Conservation (phyloP, 2,113 vertebrate genomes). For the Alligator sinensis region DNA sequence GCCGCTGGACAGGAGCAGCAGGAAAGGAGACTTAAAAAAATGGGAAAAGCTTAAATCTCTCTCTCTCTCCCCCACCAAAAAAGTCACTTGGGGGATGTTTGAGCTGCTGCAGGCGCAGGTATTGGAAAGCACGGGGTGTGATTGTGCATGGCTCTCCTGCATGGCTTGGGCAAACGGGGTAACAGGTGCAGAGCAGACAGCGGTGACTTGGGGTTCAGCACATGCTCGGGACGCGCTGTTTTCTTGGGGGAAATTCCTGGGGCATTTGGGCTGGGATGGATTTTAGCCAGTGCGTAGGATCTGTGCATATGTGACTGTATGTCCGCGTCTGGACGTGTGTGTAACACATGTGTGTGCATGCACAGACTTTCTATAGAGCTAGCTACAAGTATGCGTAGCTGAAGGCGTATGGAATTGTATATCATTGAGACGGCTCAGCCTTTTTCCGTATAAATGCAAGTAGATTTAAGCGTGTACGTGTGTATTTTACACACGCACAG, state of each 20-base stretch:
- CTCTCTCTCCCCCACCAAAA: background rate
- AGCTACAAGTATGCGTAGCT: background rate
- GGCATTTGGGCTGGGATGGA: background rate
- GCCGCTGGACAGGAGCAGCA: background rate
- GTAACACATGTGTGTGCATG: background rate
- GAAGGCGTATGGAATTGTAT: background rate
- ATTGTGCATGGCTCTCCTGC: background rate
- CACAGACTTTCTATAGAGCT: background rate
- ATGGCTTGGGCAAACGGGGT: background rate
- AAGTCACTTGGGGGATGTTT: background rate
- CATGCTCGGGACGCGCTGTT: background rate
- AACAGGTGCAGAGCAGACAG: slow-evolving; percentile 48
- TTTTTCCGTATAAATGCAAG: background rate
- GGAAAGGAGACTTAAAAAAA: background rate
- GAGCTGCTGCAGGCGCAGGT: background rate
- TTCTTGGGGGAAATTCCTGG: background rate
- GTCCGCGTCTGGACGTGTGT: too few relatives aligned
- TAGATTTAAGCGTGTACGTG: background rate
- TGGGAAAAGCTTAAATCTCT: background rate
- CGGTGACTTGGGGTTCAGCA: background rate
- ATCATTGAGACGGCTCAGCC: background rate
- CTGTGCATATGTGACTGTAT: too few relatives aligned
- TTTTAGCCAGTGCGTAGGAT: background rate
- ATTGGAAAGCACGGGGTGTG: background rate
- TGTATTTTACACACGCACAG: background rate